These are phyloP conservation scores for Embidobia sp. DNA, from an alignment of 2,888 invertebrate species.

Conservation along the genomic window DNA sequence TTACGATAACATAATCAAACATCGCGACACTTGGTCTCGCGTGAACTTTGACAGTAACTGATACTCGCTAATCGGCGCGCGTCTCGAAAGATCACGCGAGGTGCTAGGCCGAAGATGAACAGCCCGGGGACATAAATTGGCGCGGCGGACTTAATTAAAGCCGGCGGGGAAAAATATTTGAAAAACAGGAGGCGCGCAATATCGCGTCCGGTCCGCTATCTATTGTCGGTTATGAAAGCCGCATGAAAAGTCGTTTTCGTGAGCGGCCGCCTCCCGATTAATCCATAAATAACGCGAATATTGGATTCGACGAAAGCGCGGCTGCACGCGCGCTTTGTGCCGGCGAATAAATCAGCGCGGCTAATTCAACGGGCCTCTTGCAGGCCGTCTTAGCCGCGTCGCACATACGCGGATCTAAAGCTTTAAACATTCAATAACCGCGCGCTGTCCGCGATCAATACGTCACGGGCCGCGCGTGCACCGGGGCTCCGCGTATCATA, in stretches of 20 bases:
- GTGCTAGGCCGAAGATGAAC: too few relatives aligned
- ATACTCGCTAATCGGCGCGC: too few relatives aligned
- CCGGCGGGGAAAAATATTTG: too few relatives aligned
- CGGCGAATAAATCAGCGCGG: conserved; percentile 54
- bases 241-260: conserved; percentile 49
- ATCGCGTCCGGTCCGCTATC: too few relatives aligned
- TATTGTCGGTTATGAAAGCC: conserved; percentile 43
- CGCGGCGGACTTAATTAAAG: too few relatives aligned
- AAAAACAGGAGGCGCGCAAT: too few relatives aligned
- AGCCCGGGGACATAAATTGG: too few relatives aligned
- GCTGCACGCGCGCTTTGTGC: conserved; percentile 14
- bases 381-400: conserved; percentile 37
- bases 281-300: conserved; percentile 59
- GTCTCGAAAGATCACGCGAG: too few relatives aligned
- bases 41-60: too few relatives aligned
- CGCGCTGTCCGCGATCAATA: conserved; percentile 27
- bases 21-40: too few relatives aligned
- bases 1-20: too few relatives aligned
- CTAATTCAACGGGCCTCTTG: conserved; percentile 44
- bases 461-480: neutral
- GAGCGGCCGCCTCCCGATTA: conserved; percentile 42
- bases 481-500: conserved; percentile 3
- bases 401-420: conserved; percentile 39
- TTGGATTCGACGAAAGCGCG: conserved; percentile 42
- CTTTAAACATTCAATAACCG: conserved; percentile 51